Conservation (phyloP, 2,888 invertebrate genomes). For the Drosophila monieri region DNA sequence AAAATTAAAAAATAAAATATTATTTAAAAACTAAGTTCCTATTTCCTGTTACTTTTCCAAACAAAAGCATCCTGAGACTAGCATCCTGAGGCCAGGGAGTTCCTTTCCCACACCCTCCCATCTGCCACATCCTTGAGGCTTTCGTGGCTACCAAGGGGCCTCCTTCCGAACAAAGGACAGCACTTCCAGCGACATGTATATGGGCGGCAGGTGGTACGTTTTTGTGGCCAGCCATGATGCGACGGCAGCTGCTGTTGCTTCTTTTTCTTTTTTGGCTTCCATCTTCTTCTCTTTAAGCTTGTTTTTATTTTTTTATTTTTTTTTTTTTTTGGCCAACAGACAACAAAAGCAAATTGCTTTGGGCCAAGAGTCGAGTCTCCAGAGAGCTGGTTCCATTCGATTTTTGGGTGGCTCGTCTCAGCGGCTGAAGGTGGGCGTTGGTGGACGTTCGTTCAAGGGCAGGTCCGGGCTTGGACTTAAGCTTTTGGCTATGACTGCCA, state of each 20-base stretch:
- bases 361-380: constrained; percentile 32
- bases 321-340: constrained; percentile 38
- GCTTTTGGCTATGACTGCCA: constrained; percentile 73
- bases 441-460: constrained; percentile 65
- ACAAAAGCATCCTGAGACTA: background rate
- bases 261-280: constrained; percentile 56
- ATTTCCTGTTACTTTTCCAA: background rate
- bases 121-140: constrained; percentile 27
- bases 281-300: constrained; percentile 51
- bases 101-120: constrained; percentile 5
- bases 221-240: constrained; percentile 66
- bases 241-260: constrained; percentile 65
- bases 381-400: constrained; percentile 65
- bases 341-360: constrained; percentile 62
- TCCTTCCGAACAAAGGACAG: constrained; percentile 33
- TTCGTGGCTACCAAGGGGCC: constrained; percentile 11
- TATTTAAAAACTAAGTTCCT: background rate
- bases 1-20: too few species aligned
- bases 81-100: constrained; percentile 2
- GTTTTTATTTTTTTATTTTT: constrained; percentile 21
- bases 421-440: constrained; percentile 65
- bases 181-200: constrained; percentile 51
- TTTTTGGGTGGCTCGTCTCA: constrained; percentile 62
- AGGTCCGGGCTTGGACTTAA: constrained; percentile 56
- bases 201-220: constrained; percentile 82